Evolutionary conservation across 2,113 vertebrate species (phyloP), one percentile per base, ranked within the genome.

Genomic region (Pongo abelii): DNA sequence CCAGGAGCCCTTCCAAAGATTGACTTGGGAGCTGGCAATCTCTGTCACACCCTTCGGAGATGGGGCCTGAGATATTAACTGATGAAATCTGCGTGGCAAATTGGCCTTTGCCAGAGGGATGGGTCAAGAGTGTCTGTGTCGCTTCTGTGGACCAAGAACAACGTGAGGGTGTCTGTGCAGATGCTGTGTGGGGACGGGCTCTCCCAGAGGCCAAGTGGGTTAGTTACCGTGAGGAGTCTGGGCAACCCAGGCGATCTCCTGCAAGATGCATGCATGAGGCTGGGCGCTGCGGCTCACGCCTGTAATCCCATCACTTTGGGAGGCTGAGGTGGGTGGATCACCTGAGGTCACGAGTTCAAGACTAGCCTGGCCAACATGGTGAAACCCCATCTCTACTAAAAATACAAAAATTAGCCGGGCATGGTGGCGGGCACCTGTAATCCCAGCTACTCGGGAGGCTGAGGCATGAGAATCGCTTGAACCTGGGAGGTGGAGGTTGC

Each of bases 221-320:
- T 40, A 57, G 43, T 83, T 57, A 32, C 52, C 32, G 2, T 46
- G 57, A 67, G 22, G 9, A n/a, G 46, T n/a, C 14, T 38, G 35
- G 55, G 48, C 5, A 43, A 14, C 74, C 46, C 74, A 27, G 18
- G 59, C 59, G 38, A 57, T 48, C 13, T 90, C 52, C 43, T 55
- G 17, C 27, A 7, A 69, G 59, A 50, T n/a, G 5, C 5, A 55
- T 55, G 52, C 52, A 55, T 55, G 18, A 55, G 52, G 52, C 52
- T 20, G 6, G 52, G 6, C 6, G 2, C 52, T 0, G 2, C 0
- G 52, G 52, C 52, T 55, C 17, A 55, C 17, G 6, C 52, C 52
- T 55, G 52, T 18, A 55, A 55, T 55, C 52, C 52, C 52, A 55
- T 18, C 52, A 55, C 52, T 55, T 55, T 55, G 52, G 52, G 17